Evolutionary conservation across 2,797 vertebrate genomes (phyloP), one percentile per base, ranked within the genome.

Genomic region (Perodicticus potto): DNA sequence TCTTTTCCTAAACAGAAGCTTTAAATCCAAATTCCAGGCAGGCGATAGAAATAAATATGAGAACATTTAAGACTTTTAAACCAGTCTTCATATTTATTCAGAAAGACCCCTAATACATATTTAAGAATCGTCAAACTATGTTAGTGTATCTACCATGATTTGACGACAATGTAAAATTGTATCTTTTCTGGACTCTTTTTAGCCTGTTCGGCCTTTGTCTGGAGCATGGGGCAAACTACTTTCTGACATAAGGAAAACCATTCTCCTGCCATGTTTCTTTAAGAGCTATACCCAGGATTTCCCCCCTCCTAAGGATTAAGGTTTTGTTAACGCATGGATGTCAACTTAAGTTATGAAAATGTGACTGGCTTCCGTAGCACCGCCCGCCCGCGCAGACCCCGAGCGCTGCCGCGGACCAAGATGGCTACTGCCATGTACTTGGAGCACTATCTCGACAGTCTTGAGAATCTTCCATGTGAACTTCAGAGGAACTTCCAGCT

Each of bases 401-500:
- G n/a, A n/a, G n/a, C n/a, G n/a, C n/a, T n/a, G n/a, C n/a, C n/a
- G n/a, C n/a, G n/a, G n/a, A n/a, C n/a, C n/a, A n/a, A n/a, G n/a
- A n/a, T n/a, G n/a, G n/a, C n/a, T n/a, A n/a, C n/a, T n/a, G n/a
- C n/a, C n/a, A n/a, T n/a, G n/a, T n/a, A n/a, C n/a, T n/a, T n/a
- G n/a, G n/a, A n/a, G n/a, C n/a, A n/a, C n/a, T n/a, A n/a, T n/a
- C n/a, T n/a, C n/a, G n/a, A n/a, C n/a, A n/a, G 99, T 96, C 99
- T 99, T 25, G 99, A 99, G 97, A 99, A 99, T 94, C 98, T 99
- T 70, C 99, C 99, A 0, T 99, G 99, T 94, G 99, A 99, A 61
- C 99, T 99, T 69, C 99, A 99, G 97, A 99, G 99, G 96, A 99
- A 99, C 97, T 99, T 99, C 91, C 99, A 99, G 90, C 98, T 99